phyloP scores from a whole-genome alignment of 2,797 vertebrate genomes.

The Echiichthys vipera region DNA sequence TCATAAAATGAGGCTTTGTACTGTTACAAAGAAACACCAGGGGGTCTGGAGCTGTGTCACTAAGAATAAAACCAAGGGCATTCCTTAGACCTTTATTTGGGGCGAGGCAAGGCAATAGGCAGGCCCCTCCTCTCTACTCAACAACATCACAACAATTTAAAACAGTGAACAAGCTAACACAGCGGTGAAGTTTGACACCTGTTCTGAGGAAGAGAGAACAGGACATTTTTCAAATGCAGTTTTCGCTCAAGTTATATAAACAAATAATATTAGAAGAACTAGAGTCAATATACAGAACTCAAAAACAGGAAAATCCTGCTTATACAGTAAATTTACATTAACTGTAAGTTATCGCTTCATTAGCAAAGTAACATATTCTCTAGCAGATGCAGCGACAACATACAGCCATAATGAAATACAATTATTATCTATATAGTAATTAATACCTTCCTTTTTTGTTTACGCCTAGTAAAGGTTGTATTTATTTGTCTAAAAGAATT shows the following conservation, averaged over 20 bases:
- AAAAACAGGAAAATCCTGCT: neutral
- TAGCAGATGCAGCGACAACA: neutral
- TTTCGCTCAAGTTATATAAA: neutral
- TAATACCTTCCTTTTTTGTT: neutral
- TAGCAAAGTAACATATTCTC: neutral
- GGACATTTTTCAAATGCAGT: conserved; percentile 6
- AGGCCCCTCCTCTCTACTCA: neutral
- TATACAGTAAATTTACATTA: neutral
- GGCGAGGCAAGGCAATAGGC: conserved; percentile 23
- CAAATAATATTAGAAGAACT: neutral
- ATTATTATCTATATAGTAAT: neutral
- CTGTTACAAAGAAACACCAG: conserved; percentile 39
- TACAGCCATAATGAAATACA: neutral
- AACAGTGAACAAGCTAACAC: conserved; percentile 25
- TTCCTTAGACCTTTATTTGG: conserved; percentile 60
- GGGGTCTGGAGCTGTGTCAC: conserved; percentile 50
- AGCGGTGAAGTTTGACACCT: conserved; percentile 31
- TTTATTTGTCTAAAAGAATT: neutral
- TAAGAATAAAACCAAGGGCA: conserved; percentile 42
- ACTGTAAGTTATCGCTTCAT: neutral
- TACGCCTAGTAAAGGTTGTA: neutral
- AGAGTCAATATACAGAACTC: neutral
- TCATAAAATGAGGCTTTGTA: conserved; percentile 26
- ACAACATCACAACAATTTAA: conserved; percentile 10
- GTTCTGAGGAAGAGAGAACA: conserved; percentile 9